Base-by-base conservation (phyloP, 2,113 vertebrate species). In the Gasterosteus aculeatus region DNA sequence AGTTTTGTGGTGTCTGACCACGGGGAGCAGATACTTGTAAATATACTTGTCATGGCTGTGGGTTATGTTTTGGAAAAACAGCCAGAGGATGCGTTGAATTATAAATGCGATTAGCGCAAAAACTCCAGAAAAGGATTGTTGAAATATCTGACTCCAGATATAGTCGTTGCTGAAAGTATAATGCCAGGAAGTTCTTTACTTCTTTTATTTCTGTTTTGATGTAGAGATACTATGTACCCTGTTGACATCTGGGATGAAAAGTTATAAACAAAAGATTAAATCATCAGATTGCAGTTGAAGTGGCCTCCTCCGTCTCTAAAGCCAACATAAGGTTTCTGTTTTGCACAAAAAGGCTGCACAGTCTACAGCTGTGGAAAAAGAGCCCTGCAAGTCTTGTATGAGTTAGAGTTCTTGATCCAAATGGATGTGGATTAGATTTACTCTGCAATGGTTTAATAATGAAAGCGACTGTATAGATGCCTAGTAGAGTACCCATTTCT, bases 221-320 rank as follows among this genome's bases (percentile, higher is more conserved):
- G 47, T 14, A 49, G 51, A 19, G 46, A 66, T n/a, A 57, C 39
- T 77, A 26, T 53, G 16, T 39, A 51, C 15, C 19, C 26, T 51
- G 56, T 76, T 14, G 49, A 47, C 7, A 46, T 69, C 31, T 61
- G 62, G 1, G 12, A 66, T 56, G 41, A 7, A 73, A 56, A 57
- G 64, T 70, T 51, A 4, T 29, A 70, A 67, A 41, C 22, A 61
- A 77, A 68, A 49, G 18, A 4, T 44, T 12, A 39, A 35, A 73
- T 67, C 61, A 54, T 10, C 10, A 19, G 57, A 74, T 51, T 53
- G 39, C 54, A 61, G 2, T 41, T 38, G 38, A 8, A 57, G 54
- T 31, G 12, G 26, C 4, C 33, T 19, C 14, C 12, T 69, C 14
- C 15, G 7, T 54, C 46, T 79, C 9, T 18, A 61, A 10, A 73